A percentile compares a stretch with the other conserved stretches of the same genome.
Conservation (phyloP, 2,113 vertebrate genomes). For the Coptodon bakossiorum region DNA sequence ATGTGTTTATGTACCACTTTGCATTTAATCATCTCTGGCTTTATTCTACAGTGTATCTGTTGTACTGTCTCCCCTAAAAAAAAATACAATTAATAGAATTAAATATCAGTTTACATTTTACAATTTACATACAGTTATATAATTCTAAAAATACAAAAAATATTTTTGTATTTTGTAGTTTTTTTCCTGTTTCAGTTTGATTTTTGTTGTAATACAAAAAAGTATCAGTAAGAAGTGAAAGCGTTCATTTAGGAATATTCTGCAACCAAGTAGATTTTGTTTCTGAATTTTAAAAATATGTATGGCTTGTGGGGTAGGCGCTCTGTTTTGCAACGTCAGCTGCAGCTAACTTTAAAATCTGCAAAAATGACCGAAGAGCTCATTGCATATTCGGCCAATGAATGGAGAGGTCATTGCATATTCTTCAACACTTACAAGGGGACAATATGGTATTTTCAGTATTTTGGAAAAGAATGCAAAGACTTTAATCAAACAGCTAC, state of each 20-base stretch:
- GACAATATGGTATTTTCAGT: background rate
- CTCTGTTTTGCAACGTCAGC: background rate
- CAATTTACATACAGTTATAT: background rate
- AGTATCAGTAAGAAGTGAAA: background rate
- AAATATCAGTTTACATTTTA: background rate
- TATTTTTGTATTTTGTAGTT: background rate
- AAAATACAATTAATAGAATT: background rate
- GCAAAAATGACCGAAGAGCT: background rate
- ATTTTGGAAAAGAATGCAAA: background rate
- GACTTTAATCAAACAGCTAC: background rate
- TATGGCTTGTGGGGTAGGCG: background rate
- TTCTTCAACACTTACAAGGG: background rate
- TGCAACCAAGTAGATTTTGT: background rate
- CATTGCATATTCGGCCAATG: background rate
- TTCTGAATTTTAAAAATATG: background rate
- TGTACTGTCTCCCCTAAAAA: background rate
- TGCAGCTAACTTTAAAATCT: background rate
- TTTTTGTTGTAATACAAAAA: background rate
- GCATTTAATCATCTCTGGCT: background rate
- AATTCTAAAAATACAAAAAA: background rate
- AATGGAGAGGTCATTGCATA: background rate
- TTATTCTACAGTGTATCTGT: background rate
- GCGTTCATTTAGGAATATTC: background rate
- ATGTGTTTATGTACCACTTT: background rate
- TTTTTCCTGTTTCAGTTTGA: background rate